These are phyloP conservation scores for Archocentrus centrarchus DNA, from an alignment of 2,113 vertebrate genomes.

Conservation along the genomic window DNA sequence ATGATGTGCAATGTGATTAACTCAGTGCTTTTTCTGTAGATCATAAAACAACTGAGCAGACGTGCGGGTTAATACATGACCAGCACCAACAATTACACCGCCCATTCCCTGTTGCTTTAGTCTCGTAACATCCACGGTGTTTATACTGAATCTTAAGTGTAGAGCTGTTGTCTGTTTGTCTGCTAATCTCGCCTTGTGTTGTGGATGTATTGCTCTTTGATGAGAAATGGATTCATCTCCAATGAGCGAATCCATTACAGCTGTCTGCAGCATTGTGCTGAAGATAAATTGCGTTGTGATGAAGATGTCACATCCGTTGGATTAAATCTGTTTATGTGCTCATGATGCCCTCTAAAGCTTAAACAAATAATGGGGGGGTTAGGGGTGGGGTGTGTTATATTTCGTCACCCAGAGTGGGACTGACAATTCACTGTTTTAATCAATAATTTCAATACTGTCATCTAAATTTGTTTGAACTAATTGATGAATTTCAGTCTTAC, in stretches of 20 bases:
- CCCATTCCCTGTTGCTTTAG: slow-evolving; percentile 5
- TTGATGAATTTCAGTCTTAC: slow-evolving; percentile 14
- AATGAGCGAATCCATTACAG: slow-evolving; percentile 41
- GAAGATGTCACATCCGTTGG: slow-evolving; percentile 33
- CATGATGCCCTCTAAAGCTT: slow-evolving; percentile 24
- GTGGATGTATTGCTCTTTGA: slow-evolving; percentile 20
- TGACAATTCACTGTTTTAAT: slow-evolving; percentile 14
- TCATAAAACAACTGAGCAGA: slow-evolving; percentile 1
- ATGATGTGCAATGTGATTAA: slow-evolving; percentile 21
- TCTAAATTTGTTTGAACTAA: slow-evolving; percentile 13
- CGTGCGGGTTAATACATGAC: background rate
- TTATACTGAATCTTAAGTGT: slow-evolving; percentile 6
- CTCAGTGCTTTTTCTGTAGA: background rate
- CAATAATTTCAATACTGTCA: slow-evolving; percentile 11
- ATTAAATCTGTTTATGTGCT: slow-evolving; percentile 41
- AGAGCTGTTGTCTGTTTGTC: background rate
- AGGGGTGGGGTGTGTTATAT: background rate
- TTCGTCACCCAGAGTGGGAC: slow-evolving; percentile 11
- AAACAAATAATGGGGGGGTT: background rate
- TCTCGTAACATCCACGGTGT: background rate
- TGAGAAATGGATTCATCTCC: slow-evolving; percentile 31
- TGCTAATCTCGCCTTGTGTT: slow-evolving; percentile 34
- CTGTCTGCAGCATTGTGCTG: background rate
- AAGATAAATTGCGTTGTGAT: slow-evolving; percentile 41
- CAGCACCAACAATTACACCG: background rate